A percentile compares a stretch with the other conserved stretches of the same genome.
These are phyloP conservation scores for Ginglymostoma cirratum DNA, from an alignment of 2,113 vertebrate genomes.

Conservation along the genomic window DNA sequence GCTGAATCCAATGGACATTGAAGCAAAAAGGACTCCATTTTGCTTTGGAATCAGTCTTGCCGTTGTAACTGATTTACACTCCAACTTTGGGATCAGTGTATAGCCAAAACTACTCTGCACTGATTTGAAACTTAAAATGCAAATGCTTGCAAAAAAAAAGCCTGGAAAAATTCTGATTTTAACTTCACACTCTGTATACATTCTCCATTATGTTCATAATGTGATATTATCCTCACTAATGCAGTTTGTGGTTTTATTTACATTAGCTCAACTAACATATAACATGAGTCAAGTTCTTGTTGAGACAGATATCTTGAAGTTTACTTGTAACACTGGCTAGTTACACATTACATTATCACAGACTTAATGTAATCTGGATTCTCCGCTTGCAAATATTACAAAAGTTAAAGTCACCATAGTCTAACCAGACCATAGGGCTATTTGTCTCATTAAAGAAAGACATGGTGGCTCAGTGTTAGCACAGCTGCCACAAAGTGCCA, in stretches of 20 bases:
- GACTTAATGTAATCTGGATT: too few relatives aligned
- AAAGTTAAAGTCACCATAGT: too few relatives aligned
- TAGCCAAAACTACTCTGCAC: background rate
- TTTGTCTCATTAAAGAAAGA: too few relatives aligned
- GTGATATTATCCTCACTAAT: background rate
- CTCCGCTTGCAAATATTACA: too few relatives aligned
- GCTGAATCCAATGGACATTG: background rate
- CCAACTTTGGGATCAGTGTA: background rate
- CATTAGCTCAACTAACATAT: too few relatives aligned
- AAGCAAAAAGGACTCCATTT: background rate
- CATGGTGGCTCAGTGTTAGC: too few relatives aligned
- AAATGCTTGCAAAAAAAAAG: background rate
- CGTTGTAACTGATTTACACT: background rate
- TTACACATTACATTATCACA: too few relatives aligned
- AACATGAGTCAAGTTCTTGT: too few relatives aligned
- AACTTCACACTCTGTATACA: background rate
- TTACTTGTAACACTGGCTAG: too few relatives aligned
- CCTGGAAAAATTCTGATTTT: background rate
- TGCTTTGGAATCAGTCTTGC: background rate
- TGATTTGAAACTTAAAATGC: background rate
- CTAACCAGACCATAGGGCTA: too few relatives aligned
- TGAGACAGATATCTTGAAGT: too few relatives aligned
- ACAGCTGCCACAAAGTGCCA: too few relatives aligned
- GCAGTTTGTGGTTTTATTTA: background rate
- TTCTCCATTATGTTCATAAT: background rate